Percentiles rank a stretch among this genome's conserved stretches.
These are phyloP conservation scores for Scaptomyza parva DNA, from an alignment of 2,888 invertebrate species.

Conservation along the genomic window DNA sequence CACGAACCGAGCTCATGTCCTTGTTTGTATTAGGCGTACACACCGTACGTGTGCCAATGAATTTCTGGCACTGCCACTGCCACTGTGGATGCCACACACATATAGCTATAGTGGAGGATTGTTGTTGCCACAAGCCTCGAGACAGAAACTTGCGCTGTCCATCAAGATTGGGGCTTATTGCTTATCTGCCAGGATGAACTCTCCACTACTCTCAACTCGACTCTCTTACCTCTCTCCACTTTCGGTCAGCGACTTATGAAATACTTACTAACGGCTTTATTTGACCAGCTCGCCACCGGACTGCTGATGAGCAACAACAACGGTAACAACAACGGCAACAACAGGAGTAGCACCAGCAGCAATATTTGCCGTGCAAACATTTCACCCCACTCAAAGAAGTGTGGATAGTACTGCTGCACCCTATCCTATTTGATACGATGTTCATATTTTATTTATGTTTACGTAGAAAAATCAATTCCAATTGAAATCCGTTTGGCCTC, in stretches of 20 bases:
- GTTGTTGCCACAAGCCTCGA: conserved; percentile 17
- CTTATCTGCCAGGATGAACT: conserved; percentile 70
- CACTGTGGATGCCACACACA: neutral
- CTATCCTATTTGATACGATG: conserved; percentile 22
- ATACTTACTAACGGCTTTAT: conserved; percentile 80
- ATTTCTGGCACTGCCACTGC: conserved; percentile 49
- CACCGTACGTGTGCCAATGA: conserved; percentile 75
- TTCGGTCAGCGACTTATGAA: conserved; percentile 67
- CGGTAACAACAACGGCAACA: conserved; percentile 1
- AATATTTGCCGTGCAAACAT: conserved; percentile 69
- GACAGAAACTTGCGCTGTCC: conserved; percentile 72
- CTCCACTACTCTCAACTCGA: conserved; percentile 13
- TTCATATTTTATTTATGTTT: conserved; percentile 81
- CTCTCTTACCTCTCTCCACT: neutral
- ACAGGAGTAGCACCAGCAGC: too few species aligned
- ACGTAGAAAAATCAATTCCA: conserved; percentile 78
- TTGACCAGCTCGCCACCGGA: conserved; percentile 73
- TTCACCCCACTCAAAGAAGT: neutral
- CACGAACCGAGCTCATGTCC: conserved; percentile 81
- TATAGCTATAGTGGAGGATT: conserved; percentile 1
- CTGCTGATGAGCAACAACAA: conserved; percentile 66
- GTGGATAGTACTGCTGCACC: conserved; percentile 17
- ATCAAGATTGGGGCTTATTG: conserved; percentile 76
- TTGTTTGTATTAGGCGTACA: conserved; percentile 79
- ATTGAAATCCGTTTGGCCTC: conserved; percentile 53